Evolutionary conservation across 2,888 invertebrate species (phyloP).

Genomic region (Heliconius cydno): DNA sequence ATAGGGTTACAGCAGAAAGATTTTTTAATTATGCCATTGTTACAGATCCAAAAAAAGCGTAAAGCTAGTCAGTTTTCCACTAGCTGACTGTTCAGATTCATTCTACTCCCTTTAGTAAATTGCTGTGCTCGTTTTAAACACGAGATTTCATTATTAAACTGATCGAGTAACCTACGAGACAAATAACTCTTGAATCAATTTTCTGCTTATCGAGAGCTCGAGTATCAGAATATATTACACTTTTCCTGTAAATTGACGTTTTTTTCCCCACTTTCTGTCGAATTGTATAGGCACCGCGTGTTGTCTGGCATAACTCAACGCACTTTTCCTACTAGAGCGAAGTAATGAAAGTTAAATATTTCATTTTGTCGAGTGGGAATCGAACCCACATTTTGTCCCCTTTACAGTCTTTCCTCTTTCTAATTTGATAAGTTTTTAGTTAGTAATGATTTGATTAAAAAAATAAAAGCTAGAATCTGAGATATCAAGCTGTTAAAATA

Average conservation of each 20-base stretch:
- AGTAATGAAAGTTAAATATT: no score
- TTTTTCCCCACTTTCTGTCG: no score
- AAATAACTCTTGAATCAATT: conserved; percentile 66
- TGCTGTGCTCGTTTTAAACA: conserved; percentile 44
- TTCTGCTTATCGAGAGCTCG: conserved; percentile 60
- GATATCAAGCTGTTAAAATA: no score
- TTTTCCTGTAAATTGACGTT: not conserved
- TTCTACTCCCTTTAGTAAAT: conserved; percentile 23
- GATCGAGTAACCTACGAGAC: conserved; percentile 68
- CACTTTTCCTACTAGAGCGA: no score
- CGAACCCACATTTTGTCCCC: no score
- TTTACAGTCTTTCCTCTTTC: no score
- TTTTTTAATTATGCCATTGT: conserved; percentile 10
- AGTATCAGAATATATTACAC: conserved; percentile 39
- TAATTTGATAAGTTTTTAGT: no score
- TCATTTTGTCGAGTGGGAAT: no score
- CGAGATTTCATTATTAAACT: conserved; percentile 58
- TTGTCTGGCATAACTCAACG: no score
- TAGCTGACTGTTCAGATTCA: conserved; percentile 24
- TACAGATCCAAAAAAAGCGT: not conserved
- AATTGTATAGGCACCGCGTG: no score
- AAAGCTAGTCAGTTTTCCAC: conserved; percentile 18
- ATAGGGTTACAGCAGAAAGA: not conserved
- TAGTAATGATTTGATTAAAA: no score
- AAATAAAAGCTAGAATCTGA: no score